phyloP scores from a whole-genome alignment of 2,113 vertebrate genomes.

The Nycticebus coucang region DNA sequence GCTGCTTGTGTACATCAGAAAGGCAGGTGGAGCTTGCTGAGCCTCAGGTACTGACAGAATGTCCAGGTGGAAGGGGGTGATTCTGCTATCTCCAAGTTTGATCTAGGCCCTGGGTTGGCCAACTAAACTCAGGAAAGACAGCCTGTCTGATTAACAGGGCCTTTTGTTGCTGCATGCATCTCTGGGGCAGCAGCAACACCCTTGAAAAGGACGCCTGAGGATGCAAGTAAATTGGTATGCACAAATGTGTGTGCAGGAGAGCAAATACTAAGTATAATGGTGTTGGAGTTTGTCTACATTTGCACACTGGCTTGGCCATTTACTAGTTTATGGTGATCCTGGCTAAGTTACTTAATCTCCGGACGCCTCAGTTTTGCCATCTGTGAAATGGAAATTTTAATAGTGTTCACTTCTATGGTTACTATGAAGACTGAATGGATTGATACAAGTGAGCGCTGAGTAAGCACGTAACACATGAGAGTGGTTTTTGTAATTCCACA shows the following conservation, averaged over 20 bases:
- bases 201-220: background rate
- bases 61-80: background rate
- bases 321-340: background rate
- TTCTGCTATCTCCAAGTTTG: too few relatives aligned
- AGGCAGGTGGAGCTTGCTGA: background rate
- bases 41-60: rapidly evolving
- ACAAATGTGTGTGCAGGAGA: background rate
- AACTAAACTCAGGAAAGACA: background rate
- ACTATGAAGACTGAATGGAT: background rate
- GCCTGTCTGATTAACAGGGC: background rate
- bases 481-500: background rate
- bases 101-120: background rate
- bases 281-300: background rate
- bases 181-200: background rate
- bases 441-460: rapidly evolving
- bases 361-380: background rate
- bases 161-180: background rate
- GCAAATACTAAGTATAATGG: too few relatives aligned
- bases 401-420: background rate
- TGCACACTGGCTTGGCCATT: background rate
- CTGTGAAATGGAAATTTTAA: background rate
- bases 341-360: background rate
- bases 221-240: background rate
- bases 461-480: rapidly evolving
- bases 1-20: background rate